Base-by-base conservation (phyloP, 1,140 invertebrate species). In the Drosophila parabipectinata region DNA sequence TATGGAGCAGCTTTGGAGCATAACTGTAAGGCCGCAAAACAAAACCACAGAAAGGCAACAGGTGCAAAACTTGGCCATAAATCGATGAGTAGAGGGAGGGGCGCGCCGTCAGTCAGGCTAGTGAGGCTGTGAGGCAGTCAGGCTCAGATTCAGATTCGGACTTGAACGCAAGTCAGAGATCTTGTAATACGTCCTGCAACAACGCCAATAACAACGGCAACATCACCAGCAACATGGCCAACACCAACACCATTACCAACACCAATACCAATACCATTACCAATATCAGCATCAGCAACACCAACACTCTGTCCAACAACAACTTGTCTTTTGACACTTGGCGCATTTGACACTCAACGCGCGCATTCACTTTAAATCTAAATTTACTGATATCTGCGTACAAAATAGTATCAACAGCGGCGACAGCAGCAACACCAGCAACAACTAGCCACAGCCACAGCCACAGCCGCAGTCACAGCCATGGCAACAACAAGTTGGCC, bases 291-390 rank as follows among this genome's bases (percentile, higher is more conserved):
- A 37, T 7, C 50, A 66, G 41, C 58, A 28, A 53, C 34, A 39
- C 30, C 37, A 59, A 50, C 28, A 56, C 28, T 52, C 14, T 32
- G 50, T 32, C 45, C 30, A 66, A 51, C 61, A 71, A 73, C 76
- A 72, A 77, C 74, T 75, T 75, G 84, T 87, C 83, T 72, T 78
- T 88, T 87, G 83, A 87, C 83, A 87, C 83, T 87, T 87, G 79
- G 83, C 84, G 87, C 87, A 87, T 90, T 90, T 90, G 87, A 90
- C 87, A 90, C 87, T 90, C 82, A 90, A 90, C 87, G 87, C 87
- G 87, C 87, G 87, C 87, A 90, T 90, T 90, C 87, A 90, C 87
- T 90, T 90, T 90, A 90, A 90, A 90, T 90, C 87, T 82, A 90
- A 90, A 90, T 90, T 90, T 90, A 90, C 87, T 90, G 87, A 90